Evolutionary conservation across 1,140 invertebrate species (phyloP).

Genomic region (Drosophila tropicalis): DNA sequence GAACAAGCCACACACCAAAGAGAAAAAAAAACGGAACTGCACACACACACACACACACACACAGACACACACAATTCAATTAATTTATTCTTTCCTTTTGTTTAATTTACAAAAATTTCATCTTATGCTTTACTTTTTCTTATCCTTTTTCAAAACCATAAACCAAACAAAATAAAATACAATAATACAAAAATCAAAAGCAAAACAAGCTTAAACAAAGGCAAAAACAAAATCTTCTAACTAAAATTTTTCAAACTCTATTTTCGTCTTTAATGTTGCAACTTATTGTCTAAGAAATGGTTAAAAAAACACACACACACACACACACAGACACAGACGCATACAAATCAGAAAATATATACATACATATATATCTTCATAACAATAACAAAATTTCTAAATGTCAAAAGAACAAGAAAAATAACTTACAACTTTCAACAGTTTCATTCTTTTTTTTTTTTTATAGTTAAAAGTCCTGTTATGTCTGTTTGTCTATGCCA

Average conservation of each 20-base stretch:
- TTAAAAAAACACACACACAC: conserved; percentile 39
- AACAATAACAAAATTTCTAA: background rate
- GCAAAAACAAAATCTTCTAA: conserved; percentile 35
- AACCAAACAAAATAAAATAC: conserved; percentile 1
- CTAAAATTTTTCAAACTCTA: conserved; percentile 71
- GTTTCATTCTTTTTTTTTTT: conserved; percentile 40
- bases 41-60: conserved; percentile 24
- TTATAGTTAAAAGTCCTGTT: conserved; percentile 12
- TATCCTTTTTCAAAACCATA: conserved; percentile 14
- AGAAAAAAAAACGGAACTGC: too few species aligned
- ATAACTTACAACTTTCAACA: conserved; percentile 31
- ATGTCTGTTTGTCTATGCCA: background rate
- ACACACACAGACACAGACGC: conserved; percentile 15
- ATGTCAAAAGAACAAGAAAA: background rate
- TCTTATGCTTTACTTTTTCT: background rate
- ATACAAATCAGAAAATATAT: conserved; percentile 9
- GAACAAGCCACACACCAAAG: conserved; percentile 8
- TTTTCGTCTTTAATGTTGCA: conserved; percentile 83
- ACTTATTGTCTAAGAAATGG: conserved; percentile 81
- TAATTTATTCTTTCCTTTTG: conserved; percentile 40
- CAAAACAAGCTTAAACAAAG: conserved; percentile 16
- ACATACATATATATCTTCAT: background rate
- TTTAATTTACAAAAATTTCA: conserved; percentile 30
- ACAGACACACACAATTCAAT: conserved; percentile 32
- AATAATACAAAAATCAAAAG: conserved; percentile 28